Evolutionary conservation across 30 jellyfish, hydroid and myxozoan species (phyloP), one percentile per base, ranked within the genome.

Genomic region (Chironex yamaguchii): DNA sequence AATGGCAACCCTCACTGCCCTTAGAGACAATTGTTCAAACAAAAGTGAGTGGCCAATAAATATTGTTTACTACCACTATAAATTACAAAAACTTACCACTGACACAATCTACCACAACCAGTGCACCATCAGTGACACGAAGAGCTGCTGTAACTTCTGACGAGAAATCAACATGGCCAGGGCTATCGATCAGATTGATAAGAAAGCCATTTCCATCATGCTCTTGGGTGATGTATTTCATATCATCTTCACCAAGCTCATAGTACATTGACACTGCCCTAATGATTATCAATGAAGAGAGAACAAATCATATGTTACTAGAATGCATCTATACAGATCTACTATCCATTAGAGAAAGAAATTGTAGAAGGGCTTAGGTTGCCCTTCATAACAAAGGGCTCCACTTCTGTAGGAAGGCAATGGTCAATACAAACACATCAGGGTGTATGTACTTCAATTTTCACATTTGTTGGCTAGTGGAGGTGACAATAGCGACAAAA

Each of bases 81-180:
- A 58, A 54, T 12, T 13, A 14, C 25, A 29, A 32, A 4, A 12
- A 82, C 97, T 25, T 88, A 95, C 99, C 99, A 72, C 98, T 91
- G 84, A 96, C 96, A 89, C 99, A 96, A 82, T 96, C 99, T 1
- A 96, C 99, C 35, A 96, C 99, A 82, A 96, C 99, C 62, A 96
- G 97, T n/a, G 99, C 99, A 36, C 99, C 99, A 84, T 96, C 99
- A 3, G 99, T 96, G 64, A 96, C 99, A 71, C 99, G 98, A 21
- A 96, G 96, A 49, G 99, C 99, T 31, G 99, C 99, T 26, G 99
- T 96, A 0, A 96, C 99, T 81, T 96, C 99, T 22, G 99, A 96
- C 31, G 99, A 96, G 82, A 96, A 96, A 68, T 96, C 99, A 79
- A 96, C 99, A 81, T 96, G 99, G 65, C 99, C 99, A 0, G 99